Base-by-base conservation (phyloP, 2,888 invertebrate genomes). In the Agrotis segetum region DNA sequence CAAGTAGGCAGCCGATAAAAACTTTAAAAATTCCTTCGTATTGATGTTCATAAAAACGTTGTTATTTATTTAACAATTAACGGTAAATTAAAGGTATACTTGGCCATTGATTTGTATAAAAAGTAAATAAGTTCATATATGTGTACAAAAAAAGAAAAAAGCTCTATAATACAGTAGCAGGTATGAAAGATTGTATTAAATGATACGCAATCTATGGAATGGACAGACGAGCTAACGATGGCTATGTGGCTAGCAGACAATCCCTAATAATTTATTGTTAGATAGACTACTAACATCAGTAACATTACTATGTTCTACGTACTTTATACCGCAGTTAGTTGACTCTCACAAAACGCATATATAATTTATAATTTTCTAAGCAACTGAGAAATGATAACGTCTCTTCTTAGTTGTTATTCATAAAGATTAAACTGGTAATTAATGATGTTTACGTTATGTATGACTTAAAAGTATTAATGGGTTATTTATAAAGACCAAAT, bases 1-100 rank as follows among this genome's bases (percentile, higher is more conserved):
- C 70, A 81, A 73, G 71, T 82, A 71, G 67, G 73, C 53, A 67
- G 71, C 34, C 64, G 70, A 77, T 62, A 85, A 84, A 85, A 81
- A 83, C 69, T 74, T 70, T 21, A 63, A 82, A 82, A 55, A 71
- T 69, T 77, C 68, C 71, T 62, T 62, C 21, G 59, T 52, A 56
- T 70, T 71, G 63, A 65, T 62, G 65, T 71, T 62, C 44, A 66
- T 81, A 70, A 74, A 74, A 75, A 60, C 58, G 0, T 62, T 64
- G 50, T 63, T 64, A 70, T 74, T 81, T 75, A 77, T 68, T 67
- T 49, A 71, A 73, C 55, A 71, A 73, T 61, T 69, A 71, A 69
- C 58, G 47, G 62, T 66, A 67, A 21, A 64, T 63, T 67, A 67
- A 52, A 50, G 3, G 53, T 53, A 64, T 40, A 24, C 19, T 40